Percentiles rank a stretch among this genome's conserved stretches.
These are phyloP conservation scores for Cerastoderma edule DNA, from an alignment of 2,888 invertebrate genomes.

Conservation along the genomic window DNA sequence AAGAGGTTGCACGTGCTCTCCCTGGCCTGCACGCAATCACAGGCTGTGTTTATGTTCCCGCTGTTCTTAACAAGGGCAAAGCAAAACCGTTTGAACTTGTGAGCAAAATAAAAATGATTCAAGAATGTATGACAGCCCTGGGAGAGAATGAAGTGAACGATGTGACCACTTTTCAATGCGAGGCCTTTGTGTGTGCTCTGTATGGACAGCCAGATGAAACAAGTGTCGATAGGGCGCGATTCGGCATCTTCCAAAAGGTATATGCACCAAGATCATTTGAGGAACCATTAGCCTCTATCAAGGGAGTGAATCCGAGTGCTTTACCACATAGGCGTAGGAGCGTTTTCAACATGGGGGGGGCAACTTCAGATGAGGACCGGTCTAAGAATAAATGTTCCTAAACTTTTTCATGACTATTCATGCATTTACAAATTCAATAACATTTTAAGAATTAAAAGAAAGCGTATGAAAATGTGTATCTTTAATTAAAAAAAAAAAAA, in stretches of 20 bases:
- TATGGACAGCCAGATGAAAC: background rate
- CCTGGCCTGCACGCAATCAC: slow-evolving; percentile 4
- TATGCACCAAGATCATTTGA: too few relatives aligned
- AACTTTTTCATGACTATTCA: too few relatives aligned
- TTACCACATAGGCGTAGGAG: too few relatives aligned
- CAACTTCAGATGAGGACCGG: too few relatives aligned
- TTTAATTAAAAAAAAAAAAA: too few relatives aligned
- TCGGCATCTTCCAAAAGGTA: background rate
- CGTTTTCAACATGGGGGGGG: too few relatives aligned
- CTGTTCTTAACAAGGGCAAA: background rate
- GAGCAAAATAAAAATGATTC: background rate
- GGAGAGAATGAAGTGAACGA: background rate
- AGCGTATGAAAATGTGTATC: too few relatives aligned
- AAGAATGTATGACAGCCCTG: slow-evolving; percentile 1
- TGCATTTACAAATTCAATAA: too few relatives aligned
- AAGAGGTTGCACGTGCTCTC: background rate
- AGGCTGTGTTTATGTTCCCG: background rate
- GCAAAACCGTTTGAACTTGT: background rate
- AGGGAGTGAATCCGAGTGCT: too few relatives aligned
- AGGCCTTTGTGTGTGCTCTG: slow-evolving; percentile 2
- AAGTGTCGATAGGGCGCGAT: background rate
- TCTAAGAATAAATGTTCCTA: too few relatives aligned
- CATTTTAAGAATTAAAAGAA: too few relatives aligned
- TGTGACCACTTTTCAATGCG: background rate
- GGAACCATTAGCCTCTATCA: too few relatives aligned